These are phyloP conservation scores for Nycticryphes semicollaris DNA, from an alignment of 2,113 vertebrate species.

Conservation along the genomic window DNA sequence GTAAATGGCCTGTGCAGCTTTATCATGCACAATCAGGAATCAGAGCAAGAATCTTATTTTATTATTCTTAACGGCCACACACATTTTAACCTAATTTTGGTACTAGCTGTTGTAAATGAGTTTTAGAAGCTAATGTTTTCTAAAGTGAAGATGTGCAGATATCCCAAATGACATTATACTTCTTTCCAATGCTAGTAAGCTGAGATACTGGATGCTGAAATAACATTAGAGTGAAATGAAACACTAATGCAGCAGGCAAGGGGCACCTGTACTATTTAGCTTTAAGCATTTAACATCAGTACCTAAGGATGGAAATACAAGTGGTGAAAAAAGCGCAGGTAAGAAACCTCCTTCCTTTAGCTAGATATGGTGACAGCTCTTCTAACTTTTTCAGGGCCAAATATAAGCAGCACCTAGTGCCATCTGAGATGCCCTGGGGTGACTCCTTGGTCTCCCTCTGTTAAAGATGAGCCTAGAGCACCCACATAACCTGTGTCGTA, in stretches of 20 bases:
- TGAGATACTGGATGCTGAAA: neutral
- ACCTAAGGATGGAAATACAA: neutral
- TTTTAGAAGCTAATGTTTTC: neutral
- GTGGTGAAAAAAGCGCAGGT: neutral
- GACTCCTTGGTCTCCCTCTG: neutral
- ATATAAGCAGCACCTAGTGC: neutral
- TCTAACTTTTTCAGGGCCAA: neutral
- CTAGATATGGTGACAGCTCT: neutral
- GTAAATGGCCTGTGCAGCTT: neutral
- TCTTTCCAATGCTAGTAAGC: neutral
- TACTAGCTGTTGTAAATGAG: neutral
- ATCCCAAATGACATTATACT: slow-evolving; percentile 28
- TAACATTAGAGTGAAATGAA: slow-evolving; percentile 20
- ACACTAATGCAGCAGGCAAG: neutral
- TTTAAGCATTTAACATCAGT: neutral
- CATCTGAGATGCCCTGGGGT: neutral
- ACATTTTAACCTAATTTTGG: slow-evolving; percentile 29
- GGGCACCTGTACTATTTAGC: neutral
- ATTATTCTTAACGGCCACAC: slow-evolving; percentile 26
- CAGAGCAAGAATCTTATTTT: slow-evolving; percentile 13
- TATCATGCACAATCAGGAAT: neutral
- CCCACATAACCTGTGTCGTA: neutral
- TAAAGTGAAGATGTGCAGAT: slow-evolving; percentile 47
- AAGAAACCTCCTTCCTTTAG: neutral
- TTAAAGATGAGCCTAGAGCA: neutral